Conservation (phyloP, 2,113 vertebrate genomes). For the Plecotus auritus region DNA sequence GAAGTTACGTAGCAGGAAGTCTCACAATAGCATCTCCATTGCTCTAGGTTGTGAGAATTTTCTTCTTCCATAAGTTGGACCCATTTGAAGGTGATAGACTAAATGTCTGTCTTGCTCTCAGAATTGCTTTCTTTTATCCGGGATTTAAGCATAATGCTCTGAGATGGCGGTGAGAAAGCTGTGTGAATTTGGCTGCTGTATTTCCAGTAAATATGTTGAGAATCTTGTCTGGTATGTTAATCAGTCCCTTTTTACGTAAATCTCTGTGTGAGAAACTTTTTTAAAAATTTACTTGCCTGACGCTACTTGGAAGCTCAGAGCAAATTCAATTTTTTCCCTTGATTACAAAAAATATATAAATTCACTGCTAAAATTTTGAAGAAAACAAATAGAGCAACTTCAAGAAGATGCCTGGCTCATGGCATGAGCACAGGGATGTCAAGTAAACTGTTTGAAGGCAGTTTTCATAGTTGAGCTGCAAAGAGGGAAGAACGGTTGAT, state of each 20-base stretch:
- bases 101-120: background rate
- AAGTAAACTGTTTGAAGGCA: background rate
- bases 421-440: background rate
- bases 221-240: background rate
- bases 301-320: background rate
- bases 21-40: background rate
- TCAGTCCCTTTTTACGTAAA: background rate
- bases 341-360: constrained; percentile 10
- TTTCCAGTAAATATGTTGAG: background rate
- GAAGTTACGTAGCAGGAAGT: background rate
- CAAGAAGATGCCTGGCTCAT: background rate
- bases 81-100: background rate
- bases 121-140: background rate
- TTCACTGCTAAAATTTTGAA: background rate
- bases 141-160: background rate
- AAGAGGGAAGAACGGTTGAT: background rate
- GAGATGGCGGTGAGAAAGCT: background rate
- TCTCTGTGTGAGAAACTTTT: background rate
- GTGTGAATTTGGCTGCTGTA: background rate
- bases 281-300: background rate
- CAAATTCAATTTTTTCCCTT: background rate
- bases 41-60: background rate
- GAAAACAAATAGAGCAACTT: constrained; percentile 1
- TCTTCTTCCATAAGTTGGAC: background rate
- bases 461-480: background rate